phyloP scores from a whole-genome alignment of 2,113 vertebrate genomes.

The Oophaga pumilio region DNA sequence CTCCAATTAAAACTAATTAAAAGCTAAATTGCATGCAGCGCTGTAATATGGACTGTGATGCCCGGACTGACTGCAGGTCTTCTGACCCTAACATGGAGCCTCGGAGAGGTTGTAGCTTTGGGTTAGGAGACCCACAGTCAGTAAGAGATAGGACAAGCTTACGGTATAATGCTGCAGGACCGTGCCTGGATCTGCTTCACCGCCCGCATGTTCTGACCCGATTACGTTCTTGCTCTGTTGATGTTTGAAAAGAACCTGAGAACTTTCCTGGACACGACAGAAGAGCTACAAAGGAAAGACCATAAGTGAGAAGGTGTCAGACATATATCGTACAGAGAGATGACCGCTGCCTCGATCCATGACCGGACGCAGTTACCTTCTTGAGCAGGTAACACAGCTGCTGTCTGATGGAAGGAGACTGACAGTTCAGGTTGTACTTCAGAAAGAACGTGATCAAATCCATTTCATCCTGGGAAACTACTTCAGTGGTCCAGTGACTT shows the following conservation, averaged over 20 bases:
- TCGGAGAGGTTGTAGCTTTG: too few species aligned
- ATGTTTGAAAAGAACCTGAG: constrained; percentile 82
- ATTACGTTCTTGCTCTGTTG: constrained; percentile 71
- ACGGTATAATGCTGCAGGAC: constrained; percentile 80
- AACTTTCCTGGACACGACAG: constrained; percentile 86
- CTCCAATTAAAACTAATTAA: too few species aligned
- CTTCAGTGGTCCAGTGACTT: constrained; percentile 89
- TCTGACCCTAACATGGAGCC: too few species aligned
- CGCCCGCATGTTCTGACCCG: constrained; percentile 43
- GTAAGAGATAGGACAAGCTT: constrained; percentile 51
- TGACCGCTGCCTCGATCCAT: not conserved
- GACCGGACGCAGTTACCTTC: constrained; percentile 84
- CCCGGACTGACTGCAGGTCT: too few species aligned
- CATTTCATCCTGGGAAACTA: constrained; percentile 83
- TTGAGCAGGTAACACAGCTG: constrained; percentile 86
- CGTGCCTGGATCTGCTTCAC: constrained; percentile 61
- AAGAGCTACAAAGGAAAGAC: constrained; percentile 76
- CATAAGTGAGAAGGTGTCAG: not conserved
- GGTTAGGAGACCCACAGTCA: too few species aligned
- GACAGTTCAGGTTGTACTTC: constrained; percentile 84
- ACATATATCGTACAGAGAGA: not conserved
- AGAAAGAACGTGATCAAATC: constrained; percentile 83
- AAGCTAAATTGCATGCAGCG: too few species aligned
- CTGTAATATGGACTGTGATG: too few species aligned
- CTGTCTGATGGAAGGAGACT: constrained; percentile 86